These are phyloP conservation scores for Heterodera carotae DNA, from an alignment of 1,140 invertebrate species.

Conservation along the genomic window DNA sequence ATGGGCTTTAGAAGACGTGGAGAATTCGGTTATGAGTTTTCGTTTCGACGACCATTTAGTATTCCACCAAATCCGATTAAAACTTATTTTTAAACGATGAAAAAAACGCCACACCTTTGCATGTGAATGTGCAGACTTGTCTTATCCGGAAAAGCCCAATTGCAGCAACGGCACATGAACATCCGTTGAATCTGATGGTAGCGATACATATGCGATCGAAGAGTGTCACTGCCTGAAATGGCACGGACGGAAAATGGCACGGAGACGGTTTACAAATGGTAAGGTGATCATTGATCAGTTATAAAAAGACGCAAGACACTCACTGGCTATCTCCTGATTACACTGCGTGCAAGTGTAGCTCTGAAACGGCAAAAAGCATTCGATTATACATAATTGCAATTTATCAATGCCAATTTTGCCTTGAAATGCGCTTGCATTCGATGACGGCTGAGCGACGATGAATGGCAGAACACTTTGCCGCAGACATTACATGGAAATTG, in stretches of 20 bases:
- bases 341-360: constrained; percentile 65
- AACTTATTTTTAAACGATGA: no score
- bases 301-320: constrained; percentile 37
- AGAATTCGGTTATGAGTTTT: no score
- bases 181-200: constrained; percentile 64
- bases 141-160: constrained; percentile 66
- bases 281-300: not conserved
- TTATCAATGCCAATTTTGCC: not conserved
- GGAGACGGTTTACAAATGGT: not conserved
- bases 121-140: constrained; percentile 64
- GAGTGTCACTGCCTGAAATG: constrained; percentile 62
- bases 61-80: no score
- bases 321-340: constrained; percentile 64
- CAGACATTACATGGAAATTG: constrained; percentile 64
- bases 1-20: no score
- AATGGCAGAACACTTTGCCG: constrained; percentile 64
- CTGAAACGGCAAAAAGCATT: not conserved
- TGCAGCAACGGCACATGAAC: constrained; percentile 66
- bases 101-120: constrained; percentile 29
- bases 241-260: constrained; percentile 18
- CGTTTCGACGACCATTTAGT: no score
- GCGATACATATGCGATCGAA: constrained; percentile 63
- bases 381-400: no score
- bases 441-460: constrained; percentile 63
- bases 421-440: constrained; percentile 66